Base-by-base conservation (phyloP, 2,797 vertebrate species). In the Chelidonichthys spinosus region DNA sequence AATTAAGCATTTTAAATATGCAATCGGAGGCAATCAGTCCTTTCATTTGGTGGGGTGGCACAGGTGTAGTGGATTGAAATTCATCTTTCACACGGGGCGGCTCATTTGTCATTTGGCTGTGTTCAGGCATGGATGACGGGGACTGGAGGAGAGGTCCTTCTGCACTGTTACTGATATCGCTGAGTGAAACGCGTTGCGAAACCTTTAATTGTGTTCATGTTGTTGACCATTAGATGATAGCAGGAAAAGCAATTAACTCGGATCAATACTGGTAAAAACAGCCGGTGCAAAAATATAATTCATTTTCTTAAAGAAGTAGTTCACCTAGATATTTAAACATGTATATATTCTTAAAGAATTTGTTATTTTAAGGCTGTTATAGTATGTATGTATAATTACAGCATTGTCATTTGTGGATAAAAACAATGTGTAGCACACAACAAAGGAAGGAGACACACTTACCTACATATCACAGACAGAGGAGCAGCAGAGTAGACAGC, bases 1-100 rank as follows among this genome's bases (percentile, higher is more conserved):
- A 94, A 94, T 95, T 94, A 95, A 92, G 90, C 92, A 90, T 95
- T 95, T 94, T 92, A 94, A 95, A 95, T 92, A 94, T 90, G 94
- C 93, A 94, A 94, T 94, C 92, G 90, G 90, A 89, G 85, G 91
- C 93, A 93, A 94, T 94, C 94, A 95, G 93, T 93, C 91, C 92
- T 94, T 95, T 94, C 92, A 94, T 95, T 94, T 94, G 92, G 85
- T 84, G 85, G 87, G 90, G 90, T 90, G 89, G 92, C 93, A 94
- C 95, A 95, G 94, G 94, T 95, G 94, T 93, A 94, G 92, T 89
- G 89, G 89, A 93, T 92, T 94, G 93, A 94, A 95, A 94, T 94
- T 94, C 93, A 94, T 94, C 92, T 93, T 93, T 94, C 87, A 89
- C 90, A 90, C 90, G 85, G 87, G 87, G 91, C 69, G 82, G 87